These are phyloP conservation scores for Xyliphius kryptos DNA, from an alignment of 2,113 vertebrate genomes.

Conservation along the genomic window DNA sequence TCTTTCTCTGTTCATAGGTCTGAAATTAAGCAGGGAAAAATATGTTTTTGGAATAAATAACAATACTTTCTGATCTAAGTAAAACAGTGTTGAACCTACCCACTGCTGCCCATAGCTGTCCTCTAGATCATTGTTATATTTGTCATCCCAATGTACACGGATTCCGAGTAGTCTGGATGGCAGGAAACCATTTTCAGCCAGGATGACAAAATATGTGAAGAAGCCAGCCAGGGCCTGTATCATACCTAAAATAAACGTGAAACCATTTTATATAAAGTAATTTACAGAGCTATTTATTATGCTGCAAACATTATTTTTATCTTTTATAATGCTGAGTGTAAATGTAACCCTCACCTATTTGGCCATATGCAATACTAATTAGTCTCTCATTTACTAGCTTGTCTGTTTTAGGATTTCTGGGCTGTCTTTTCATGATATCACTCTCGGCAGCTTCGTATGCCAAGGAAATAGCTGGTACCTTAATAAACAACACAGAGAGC, in stretches of 20 bases:
- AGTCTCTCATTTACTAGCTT: too few relatives aligned
- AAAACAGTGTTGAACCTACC: too few relatives aligned
- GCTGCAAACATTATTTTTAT: too few relatives aligned
- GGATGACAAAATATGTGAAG: slow-evolving; percentile 63
- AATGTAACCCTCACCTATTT: slow-evolving; percentile 85
- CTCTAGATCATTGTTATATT: slow-evolving; percentile 72
- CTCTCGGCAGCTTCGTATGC: too few relatives aligned
- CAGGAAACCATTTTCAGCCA: slow-evolving; percentile 48
- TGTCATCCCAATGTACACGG: slow-evolving; percentile 74
- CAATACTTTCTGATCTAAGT: too few relatives aligned
- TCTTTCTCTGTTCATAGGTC: slow-evolving; percentile 82
- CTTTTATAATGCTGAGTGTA: too few relatives aligned
- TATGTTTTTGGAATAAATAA: not conserved
- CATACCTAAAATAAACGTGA: slow-evolving; percentile 63
- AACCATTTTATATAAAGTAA: too few relatives aligned
- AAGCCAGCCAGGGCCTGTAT: slow-evolving; percentile 82
- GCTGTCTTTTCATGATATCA: slow-evolving; percentile 86
- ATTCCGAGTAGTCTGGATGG: slow-evolving; percentile 69
- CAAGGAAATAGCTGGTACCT: slow-evolving; percentile 70
- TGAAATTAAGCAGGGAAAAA: slow-evolving; percentile 40
- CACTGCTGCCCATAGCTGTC: slow-evolving; percentile 61
- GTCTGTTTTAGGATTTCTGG: slow-evolving; percentile 81
- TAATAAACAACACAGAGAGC: slow-evolving; percentile 46
- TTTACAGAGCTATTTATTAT: too few relatives aligned
- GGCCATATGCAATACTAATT: slow-evolving; percentile 80